Percentiles rank a stretch among this genome's conserved stretches.
Evolutionary conservation across 2,113 vertebrate species (phyloP).

Genomic region (Diadophis punctatus): DNA sequence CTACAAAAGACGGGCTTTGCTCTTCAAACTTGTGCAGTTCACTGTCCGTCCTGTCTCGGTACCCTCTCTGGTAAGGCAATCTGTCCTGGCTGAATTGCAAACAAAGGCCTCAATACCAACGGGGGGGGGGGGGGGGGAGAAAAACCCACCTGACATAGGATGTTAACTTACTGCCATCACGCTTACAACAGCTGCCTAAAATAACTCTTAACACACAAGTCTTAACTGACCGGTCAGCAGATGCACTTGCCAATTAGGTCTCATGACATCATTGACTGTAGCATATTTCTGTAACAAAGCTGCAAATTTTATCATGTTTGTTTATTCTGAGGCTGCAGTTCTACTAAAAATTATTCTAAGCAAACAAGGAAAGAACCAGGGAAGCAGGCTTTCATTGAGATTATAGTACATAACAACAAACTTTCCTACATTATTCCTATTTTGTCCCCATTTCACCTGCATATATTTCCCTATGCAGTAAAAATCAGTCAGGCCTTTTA

Average conservation of each 20-base stretch:
- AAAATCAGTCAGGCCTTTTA: not conserved
- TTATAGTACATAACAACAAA: not conserved
- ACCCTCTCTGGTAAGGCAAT: conserved; percentile 66
- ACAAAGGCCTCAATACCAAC: accelerated
- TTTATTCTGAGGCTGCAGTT: not conserved
- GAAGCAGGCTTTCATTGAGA: no score
- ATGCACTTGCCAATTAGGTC: not conserved
- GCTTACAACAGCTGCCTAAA: not conserved
- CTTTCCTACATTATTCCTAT: not conserved
- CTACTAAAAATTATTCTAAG: not conserved
- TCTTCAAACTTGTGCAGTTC: conserved; percentile 65
- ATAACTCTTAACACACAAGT: not conserved
- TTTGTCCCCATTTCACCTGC: not conserved
- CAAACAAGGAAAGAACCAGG: not conserved
- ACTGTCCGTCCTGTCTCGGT: conserved; percentile 62
- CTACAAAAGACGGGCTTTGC: conserved; percentile 64
- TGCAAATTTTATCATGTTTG: not conserved
- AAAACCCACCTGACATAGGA: accelerated
- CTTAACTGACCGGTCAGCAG: not conserved
- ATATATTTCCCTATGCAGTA: not conserved
- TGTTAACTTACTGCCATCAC: not conserved
- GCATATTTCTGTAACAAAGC: not conserved
- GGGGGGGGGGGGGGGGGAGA: no score
- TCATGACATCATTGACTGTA: not conserved
- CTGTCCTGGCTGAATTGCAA: conserved; percentile 64